A percentile compares a stretch with the other conserved stretches of the same genome.
Conservation (phyloP, 2,888 invertebrate genomes). For the Leucophora obtusa region DNA sequence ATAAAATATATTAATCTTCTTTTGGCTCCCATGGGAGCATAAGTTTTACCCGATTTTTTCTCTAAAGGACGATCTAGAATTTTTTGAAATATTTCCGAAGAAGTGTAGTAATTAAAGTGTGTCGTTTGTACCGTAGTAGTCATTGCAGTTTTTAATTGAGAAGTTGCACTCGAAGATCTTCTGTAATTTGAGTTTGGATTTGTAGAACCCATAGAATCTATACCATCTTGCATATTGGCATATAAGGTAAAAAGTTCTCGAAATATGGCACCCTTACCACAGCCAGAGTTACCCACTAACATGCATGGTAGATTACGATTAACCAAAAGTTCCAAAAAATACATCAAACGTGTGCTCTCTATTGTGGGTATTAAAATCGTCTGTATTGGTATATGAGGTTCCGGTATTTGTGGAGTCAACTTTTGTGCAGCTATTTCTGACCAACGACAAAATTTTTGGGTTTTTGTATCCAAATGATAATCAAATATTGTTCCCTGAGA, state of each 20-base stretch:
- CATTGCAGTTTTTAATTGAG: slow-evolving; percentile 62
- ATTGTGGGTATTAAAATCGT: slow-evolving; percentile 91
- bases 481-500: slow-evolving; percentile 90
- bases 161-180: slow-evolving; percentile 75
- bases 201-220: slow-evolving; percentile 85
- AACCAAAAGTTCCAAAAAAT: slow-evolving; percentile 92
- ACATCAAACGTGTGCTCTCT: slow-evolving; percentile 91
- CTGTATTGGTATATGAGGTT: slow-evolving; percentile 91
- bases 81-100: slow-evolving; percentile 92
- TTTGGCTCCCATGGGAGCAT: slow-evolving; percentile 91
- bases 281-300: slow-evolving; percentile 93
- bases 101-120: slow-evolving; percentile 93
- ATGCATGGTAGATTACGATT: slow-evolving; percentile 90
- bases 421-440: slow-evolving; percentile 84
- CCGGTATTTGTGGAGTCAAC: slow-evolving; percentile 76
- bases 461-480: slow-evolving; percentile 91
- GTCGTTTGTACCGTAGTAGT: slow-evolving; percentile 73
- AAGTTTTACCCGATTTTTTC: slow-evolving; percentile 96
- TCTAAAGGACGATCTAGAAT: slow-evolving; percentile 94
- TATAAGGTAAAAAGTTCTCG: slow-evolving; percentile 82
- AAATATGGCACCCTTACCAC: slow-evolving; percentile 94
- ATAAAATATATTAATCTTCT: slow-evolving; percentile 92
- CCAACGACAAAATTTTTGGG: slow-evolving; percentile 93
- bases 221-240: slow-evolving; percentile 69
- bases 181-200: slow-evolving; percentile 71